Evolutionary conservation across 2,113 vertebrate species (phyloP), one percentile per base, ranked within the genome.

Genomic region (Cryptotis parvus): DNA sequence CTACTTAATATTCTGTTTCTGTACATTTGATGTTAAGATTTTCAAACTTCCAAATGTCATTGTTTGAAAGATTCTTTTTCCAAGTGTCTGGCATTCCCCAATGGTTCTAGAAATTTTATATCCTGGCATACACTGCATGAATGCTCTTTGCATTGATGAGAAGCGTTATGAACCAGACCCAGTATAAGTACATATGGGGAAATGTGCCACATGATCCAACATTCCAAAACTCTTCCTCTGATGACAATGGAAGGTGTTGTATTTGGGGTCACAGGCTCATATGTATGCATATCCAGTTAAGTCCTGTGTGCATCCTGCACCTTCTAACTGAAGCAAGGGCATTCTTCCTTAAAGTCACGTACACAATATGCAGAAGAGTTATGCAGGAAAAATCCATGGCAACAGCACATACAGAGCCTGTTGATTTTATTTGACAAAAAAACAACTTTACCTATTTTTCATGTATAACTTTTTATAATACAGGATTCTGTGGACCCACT

Each of bases 1-100:
- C 81, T 55, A 76, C 88, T 95, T 95, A 84, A 1, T 5, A 68
- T 78, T 76, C 95, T 68, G 77, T 95, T 96, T 87, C 76, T 96
- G 93, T 79, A 94, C 91, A 95, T 68, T n/a, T 43, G 49, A 52
- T 27, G 89, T 82, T 86, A 41, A 89, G 63, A 65, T 65, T 41
- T 97, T 96, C 82, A 97, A 87, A 96, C 88, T 94, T 97, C 87
- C 84, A 92, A 94, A 84, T 87, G 41, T 91, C 96, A 96, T 95
- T 96, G 95, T 95, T 96, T 96, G 96, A 93, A 92, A 97, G 87
- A 93, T 76, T 94, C 95, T 74, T 70, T 90, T n/a, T n/a, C n/a
- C 75, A 92, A 97, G 75, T 92, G n/a, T 75, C 81, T 90, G 2
- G 1, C 15, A 94, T 94, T 96, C 95, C 92, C 89, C 92, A 85